These are phyloP conservation scores for Megaleporinus macrocephalus DNA, from an alignment of 2,113 vertebrate species.

Conservation along the genomic window DNA sequence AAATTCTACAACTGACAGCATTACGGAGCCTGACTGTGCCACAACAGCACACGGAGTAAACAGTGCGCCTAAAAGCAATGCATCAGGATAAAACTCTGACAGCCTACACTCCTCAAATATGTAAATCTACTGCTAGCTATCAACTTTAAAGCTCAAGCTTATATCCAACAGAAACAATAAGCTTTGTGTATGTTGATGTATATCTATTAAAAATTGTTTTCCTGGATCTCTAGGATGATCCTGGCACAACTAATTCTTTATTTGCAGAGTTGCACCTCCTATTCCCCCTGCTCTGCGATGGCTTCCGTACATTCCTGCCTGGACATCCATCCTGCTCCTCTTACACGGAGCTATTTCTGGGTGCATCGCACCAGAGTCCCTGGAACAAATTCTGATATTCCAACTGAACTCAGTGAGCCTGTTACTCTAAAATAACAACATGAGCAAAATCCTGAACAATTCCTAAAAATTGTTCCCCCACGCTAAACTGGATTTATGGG, in stretches of 20 bases:
- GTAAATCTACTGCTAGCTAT: not conserved
- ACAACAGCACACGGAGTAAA: not conserved
- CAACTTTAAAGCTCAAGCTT: not conserved
- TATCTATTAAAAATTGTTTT: not conserved
- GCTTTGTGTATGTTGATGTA: not conserved
- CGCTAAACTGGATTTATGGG: not conserved
- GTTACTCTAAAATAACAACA: slow-evolving; percentile 12
- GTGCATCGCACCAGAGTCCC: slow-evolving; percentile 55
- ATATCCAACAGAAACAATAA: not conserved
- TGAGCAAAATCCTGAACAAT: not conserved
- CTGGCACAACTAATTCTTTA: slow-evolving; percentile 57
- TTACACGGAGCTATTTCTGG: slow-evolving; percentile 79
- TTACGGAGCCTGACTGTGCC: not conserved
- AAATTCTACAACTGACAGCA: slow-evolving; percentile 32
- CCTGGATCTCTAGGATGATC: not conserved
- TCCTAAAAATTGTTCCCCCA: not conserved
- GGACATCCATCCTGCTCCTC: slow-evolving; percentile 71
- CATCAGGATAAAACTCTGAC: not conserved
- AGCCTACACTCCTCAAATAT: not conserved
- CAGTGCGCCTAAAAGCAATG: not conserved
- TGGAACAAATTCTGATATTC: slow-evolving; percentile 55
- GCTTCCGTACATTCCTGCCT: slow-evolving; percentile 66
- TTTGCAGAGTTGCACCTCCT: slow-evolving; percentile 43
- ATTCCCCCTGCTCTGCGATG: slow-evolving; percentile 59
- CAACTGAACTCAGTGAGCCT: slow-evolving; percentile 33